These are phyloP conservation scores for Dendroctonus ponderosae DNA, from an alignment of 1,140 invertebrate species.

Conservation along the genomic window DNA sequence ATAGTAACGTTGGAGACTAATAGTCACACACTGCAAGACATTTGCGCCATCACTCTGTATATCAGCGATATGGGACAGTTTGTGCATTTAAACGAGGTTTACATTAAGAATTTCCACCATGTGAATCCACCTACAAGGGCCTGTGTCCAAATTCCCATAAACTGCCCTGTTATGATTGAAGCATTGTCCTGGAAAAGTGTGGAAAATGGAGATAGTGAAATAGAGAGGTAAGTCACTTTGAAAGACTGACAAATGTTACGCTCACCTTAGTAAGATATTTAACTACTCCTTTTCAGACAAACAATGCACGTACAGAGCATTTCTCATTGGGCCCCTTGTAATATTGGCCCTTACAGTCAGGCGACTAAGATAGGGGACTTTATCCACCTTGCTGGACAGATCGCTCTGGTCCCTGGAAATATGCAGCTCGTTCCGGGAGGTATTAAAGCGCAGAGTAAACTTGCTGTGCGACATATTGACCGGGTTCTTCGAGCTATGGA, in stretches of 20 bases:
- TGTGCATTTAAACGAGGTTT: slow-evolving; percentile 72
- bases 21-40: slow-evolving; percentile 62
- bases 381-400: slow-evolving; percentile 87
- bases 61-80: slow-evolving; percentile 81
- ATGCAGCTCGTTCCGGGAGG: slow-evolving; percentile 71
- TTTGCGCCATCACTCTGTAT: slow-evolving; percentile 80
- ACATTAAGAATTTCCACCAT: slow-evolving; percentile 71
- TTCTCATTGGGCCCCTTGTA: slow-evolving; percentile 94
- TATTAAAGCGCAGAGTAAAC: slow-evolving; percentile 72
- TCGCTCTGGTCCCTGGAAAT: slow-evolving; percentile 82
- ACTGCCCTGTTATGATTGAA: slow-evolving; percentile 75
- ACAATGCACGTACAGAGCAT: slow-evolving; percentile 93
- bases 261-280: neutral
- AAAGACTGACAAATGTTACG: neutral
- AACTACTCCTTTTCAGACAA: slow-evolving; percentile 51
- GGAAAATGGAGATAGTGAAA: slow-evolving; percentile 31
- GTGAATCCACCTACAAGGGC: slow-evolving; percentile 84
- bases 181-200: slow-evolving; percentile 65
- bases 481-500: slow-evolving; percentile 78
- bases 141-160: slow-evolving; percentile 79
- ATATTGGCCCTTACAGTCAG: slow-evolving; percentile 95
- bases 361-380: slow-evolving; percentile 76
- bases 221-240: slow-evolving; percentile 44
- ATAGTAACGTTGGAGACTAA: slow-evolving; percentile 46
- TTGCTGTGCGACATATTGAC: slow-evolving; percentile 79